Evolutionary conservation across 2,113 vertebrate genomes (phyloP), one percentile per base, ranked within the genome.

Genomic region (Oreochromis spilurus): DNA sequence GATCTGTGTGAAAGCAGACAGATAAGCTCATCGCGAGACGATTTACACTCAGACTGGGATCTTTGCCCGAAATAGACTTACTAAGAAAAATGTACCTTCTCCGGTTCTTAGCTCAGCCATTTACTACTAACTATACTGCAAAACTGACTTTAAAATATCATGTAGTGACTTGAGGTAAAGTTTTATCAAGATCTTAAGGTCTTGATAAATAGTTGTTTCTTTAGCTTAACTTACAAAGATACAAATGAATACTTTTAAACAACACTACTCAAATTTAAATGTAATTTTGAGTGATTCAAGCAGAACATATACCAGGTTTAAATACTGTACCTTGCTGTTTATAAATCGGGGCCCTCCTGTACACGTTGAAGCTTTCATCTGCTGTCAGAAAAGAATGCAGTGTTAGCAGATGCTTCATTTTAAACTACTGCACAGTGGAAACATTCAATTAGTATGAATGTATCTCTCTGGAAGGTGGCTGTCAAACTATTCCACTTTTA

Each of bases 351-450:
- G 98, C 98, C 89, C 97, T 99, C 91, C 96, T 97, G 96, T 99
- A 99, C 94, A 99, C 98, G 96, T 99, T 98, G 95, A 97, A 95
- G 43, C 97, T 97, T 96, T 99, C 97, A 92, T 99, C 98, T 99
- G 97, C 93, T 91, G 95, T 96, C 92, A 96, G 95, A 96, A 96
- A 84, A 95, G 86, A 92, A 82, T 4, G 24, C 53, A 58, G 7
- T 6, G 2, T 86, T 31, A 85, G 16, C 31, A 60, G n/a, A 67
- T 54, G 7, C 55, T 72, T 84, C 5, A 26, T 14, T 82, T 50
- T 14, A 4, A 26, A 21, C 50, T 5, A 50, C 55, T n/a, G 16
- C 14, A 34, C 13, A 48, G 16, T 75, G 17, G 5, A 19, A 62
- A 31, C 5, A 60, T 48, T 21, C 13, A 29, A 14, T 48, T 45